Conservation (phyloP, 1,140 invertebrate species). For the Sycophaga agraensis region DNA sequence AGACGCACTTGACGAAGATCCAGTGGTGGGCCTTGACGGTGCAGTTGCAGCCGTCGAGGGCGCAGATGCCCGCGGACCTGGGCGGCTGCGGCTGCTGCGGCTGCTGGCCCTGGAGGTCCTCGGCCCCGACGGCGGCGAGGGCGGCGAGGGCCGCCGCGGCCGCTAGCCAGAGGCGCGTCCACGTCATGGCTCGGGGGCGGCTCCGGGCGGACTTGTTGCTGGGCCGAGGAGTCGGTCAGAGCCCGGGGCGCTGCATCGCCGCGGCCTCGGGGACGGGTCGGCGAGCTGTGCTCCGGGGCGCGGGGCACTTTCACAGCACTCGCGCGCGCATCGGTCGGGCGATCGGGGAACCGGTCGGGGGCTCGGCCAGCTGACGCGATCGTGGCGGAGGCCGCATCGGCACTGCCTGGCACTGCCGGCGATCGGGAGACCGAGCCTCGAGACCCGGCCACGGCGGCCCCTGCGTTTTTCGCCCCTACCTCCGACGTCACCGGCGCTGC, state of each 20-base stretch:
- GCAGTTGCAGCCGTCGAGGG: constrained; percentile 63
- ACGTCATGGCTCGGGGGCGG: no score
- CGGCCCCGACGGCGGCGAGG: no score
- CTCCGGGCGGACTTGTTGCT: neutral
- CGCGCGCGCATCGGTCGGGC: neutral
- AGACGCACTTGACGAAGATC: constrained; percentile 66
- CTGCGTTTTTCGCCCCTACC: constrained; percentile 18
- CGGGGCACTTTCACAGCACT: neutral
- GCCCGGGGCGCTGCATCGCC: no score
- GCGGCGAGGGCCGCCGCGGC: no score
- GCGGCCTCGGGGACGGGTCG: neutral
- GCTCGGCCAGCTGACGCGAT: constrained; percentile 49
- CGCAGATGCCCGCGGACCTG: constrained; percentile 56
- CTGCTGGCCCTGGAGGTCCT: no score
- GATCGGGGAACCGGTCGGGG: constrained; percentile 4
- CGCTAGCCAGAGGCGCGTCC: no score
- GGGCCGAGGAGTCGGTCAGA: neutral
- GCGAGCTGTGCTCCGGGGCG: neutral
- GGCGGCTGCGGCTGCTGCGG: no score
- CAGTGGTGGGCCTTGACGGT: constrained; percentile 60
- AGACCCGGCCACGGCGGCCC: neutral
- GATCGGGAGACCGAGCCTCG: neutral
- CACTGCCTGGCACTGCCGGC: constrained; percentile 45
- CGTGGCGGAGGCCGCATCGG: constrained; percentile 56
- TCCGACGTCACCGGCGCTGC: neutral